Conservation (phyloP, 2,797 vertebrate species). For the Notoglanidium macrostoma region DNA sequence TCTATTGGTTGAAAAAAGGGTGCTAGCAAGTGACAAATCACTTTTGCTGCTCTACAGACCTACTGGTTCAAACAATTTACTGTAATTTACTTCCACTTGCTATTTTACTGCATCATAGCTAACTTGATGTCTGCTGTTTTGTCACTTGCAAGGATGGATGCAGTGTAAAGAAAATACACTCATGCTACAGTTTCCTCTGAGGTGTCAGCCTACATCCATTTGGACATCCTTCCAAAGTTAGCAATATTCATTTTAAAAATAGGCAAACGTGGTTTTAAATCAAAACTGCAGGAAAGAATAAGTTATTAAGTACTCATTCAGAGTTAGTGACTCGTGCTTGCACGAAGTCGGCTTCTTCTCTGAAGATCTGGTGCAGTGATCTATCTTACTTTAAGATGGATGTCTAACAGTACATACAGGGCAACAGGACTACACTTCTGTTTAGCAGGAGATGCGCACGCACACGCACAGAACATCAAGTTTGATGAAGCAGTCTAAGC, state of each 20-base stretch:
- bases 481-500: constrained; percentile 30
- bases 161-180: background rate
- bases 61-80: background rate
- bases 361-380: constrained; percentile 40
- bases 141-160: background rate
- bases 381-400: constrained; percentile 66
- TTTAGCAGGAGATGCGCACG: background rate
- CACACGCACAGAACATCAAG: constrained; percentile 15
- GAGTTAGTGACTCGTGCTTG: constrained; percentile 27
- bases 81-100: background rate
- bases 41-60: background rate
- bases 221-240: background rate
- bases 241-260: no score
- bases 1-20: background rate
- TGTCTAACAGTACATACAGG: constrained; percentile 74
- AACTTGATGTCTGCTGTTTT: background rate
- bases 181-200: background rate
- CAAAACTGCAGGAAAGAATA: background rate
- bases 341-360: constrained; percentile 25
- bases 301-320: constrained; percentile 2
- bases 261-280: background rate
- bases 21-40: background rate
- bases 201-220: background rate
- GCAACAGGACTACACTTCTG: constrained; percentile 52
- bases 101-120: background rate